Evolutionary conservation across 1,140 invertebrate species (phyloP), one percentile per base, ranked within the genome.

Genomic region (Chironomus striatipennis): DNA sequence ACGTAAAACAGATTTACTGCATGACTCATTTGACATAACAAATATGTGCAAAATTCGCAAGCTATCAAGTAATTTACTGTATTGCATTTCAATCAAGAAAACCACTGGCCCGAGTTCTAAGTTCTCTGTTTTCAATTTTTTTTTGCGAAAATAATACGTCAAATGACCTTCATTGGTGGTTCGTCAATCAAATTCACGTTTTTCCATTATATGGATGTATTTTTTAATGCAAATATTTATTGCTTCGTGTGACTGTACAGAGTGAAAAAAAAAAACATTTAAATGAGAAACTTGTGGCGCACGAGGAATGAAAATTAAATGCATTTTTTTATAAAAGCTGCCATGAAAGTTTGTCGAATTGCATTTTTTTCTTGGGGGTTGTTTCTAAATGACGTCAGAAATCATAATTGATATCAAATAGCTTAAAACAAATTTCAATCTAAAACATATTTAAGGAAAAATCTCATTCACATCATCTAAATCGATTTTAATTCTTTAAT

Each of bases 131-230:
- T 57, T 57, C 47, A n/a, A 57, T n/a, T 70, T 70, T 70, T 70
- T 0, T 70, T 70, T 17, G 65, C 65, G 18, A 21, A 70, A 20
- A 57, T 57, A 70, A 70, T 21, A 70, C 9, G 7, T 6, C 17
- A 70, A 70, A 70, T 70, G 65, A 70, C 65, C 65, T 70, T 70
- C 65, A 20, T 5, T 70, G 65, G 65, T 17, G 65, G 65, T 70
- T 70, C 18, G 65, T 70, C 65, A 70, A 70, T 70, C 65, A 70
- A 70, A 70, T 21, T 70, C 65, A 70, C 65, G 65, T 70, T 70
- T 70, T 70, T 18, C 64, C 20, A 18, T 18, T 20, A 18, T 8
- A 70, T 9, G 18, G 18, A 57, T 57, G 12, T n/a, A 47, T 10
- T 9, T 15, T 47, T 47, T 47, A 8, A 3, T 47, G 43, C 15